A percentile compares a stretch with the other conserved stretches of the same genome.
Evolutionary conservation across 2,113 vertebrate species (phyloP).

Genomic region (Rattus norvegicus): DNA sequence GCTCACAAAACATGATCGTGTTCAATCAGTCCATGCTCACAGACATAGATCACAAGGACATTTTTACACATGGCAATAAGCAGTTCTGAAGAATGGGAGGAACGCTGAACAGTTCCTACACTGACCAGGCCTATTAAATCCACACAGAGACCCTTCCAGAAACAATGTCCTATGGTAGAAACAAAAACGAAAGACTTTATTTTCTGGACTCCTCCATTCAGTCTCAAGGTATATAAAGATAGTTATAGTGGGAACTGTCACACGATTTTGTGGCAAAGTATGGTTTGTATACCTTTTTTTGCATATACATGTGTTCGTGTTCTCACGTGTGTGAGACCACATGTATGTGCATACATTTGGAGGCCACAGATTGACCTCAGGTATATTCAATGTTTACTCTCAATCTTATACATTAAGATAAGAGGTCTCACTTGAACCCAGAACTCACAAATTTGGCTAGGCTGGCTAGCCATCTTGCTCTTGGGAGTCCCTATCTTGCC

Average conservation of each 20-base stretch:
- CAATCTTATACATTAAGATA: neutral
- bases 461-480: neutral
- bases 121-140: neutral
- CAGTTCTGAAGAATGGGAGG: neutral
- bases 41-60: neutral
- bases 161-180: neutral
- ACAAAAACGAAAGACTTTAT: neutral
- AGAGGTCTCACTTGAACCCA: neutral
- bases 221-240: neutral
- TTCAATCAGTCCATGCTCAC: neutral
- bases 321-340: neutral
- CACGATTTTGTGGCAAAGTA: neutral
- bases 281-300: neutral
- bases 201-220: neutral
- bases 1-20: neutral
- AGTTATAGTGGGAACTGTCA: neutral
- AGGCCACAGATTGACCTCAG: neutral
- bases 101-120: no score
- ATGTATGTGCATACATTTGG: no score
- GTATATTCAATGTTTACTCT: neutral
- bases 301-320: rapidly evolving
- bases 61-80: neutral
- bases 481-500: neutral
- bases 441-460: neutral
- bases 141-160: neutral